These are phyloP conservation scores for Emesis russula DNA, from an alignment of 2,888 invertebrate species.

Conservation along the genomic window DNA sequence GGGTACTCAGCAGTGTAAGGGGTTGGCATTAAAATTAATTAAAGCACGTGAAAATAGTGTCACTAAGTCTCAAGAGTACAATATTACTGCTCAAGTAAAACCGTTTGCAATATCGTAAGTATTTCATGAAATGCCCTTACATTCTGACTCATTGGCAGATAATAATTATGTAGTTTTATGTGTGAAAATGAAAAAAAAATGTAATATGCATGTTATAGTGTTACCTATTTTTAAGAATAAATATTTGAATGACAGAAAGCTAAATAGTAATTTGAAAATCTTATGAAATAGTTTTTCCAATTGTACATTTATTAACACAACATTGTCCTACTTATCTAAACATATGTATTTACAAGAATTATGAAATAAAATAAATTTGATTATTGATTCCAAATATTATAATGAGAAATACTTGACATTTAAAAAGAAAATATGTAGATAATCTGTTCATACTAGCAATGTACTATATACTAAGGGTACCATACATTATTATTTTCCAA, in stretches of 20 bases:
- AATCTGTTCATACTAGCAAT: no score
- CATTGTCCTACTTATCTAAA: neutral
- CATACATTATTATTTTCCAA: slow-evolving; percentile 8
- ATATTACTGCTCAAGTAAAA: neutral
- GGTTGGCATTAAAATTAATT: neutral
- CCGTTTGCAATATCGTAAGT: no score
- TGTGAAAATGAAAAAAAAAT: neutral
- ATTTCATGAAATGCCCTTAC: neutral
- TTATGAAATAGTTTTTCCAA: neutral
- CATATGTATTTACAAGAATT: neutral
- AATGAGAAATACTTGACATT: neutral
- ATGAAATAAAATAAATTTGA: neutral
- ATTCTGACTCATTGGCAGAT: neutral
- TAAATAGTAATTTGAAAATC: neutral
- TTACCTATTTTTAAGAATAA: neutral
- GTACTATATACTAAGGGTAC: neutral
- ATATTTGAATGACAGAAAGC: neutral
- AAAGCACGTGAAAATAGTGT: neutral
- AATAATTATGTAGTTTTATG: no score
- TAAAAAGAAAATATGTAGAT: neutral
- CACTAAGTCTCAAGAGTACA: neutral
- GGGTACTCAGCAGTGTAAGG: slow-evolving; percentile 7
- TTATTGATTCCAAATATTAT: neutral
- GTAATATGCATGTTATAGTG: neutral
- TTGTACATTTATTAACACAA: slow-evolving; percentile 3